Conservation (phyloP, 35 echinoderm and acorn worm genomes). For the Apostichopus californicus region DNA sequence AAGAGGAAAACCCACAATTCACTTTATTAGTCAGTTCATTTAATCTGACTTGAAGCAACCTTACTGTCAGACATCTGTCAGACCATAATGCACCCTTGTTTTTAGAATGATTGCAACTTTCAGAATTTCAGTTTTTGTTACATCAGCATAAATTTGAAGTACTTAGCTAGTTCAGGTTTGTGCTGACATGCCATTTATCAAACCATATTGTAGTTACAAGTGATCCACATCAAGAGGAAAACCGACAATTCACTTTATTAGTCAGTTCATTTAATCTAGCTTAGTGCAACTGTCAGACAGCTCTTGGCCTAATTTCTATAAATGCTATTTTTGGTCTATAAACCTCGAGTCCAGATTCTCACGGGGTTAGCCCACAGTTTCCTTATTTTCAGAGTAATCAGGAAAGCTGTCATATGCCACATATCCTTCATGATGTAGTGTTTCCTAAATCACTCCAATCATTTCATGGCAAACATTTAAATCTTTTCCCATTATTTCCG, state of each 20-base stretch:
- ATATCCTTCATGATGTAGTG: neutral
- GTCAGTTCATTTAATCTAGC: too few relatives aligned
- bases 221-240: neutral
- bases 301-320: neutral
- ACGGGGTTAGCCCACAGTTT: neutral
- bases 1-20: neutral
- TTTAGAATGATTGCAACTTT: too few relatives aligned
- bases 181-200: too few relatives aligned
- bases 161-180: too few relatives aligned
- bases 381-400: constrained; percentile 17
- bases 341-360: neutral
- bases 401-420: constrained; percentile 11
- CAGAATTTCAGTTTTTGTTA: too few relatives aligned
- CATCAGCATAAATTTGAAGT: too few relatives aligned
- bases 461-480: too few relatives aligned
- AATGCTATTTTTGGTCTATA: neutral
- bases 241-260: neutral
- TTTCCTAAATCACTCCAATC: neutral
- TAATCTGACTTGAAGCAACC: too few relatives aligned
- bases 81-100: too few relatives aligned
- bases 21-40: too few relatives aligned
- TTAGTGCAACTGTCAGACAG: neutral
- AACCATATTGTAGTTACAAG: too few relatives aligned
- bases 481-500: too few relatives aligned
- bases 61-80: neutral